A percentile compares a stretch with the other conserved stretches of the same genome.
Conservation (phyloP, 1,140 invertebrate species). For the Paraescarpia echinospica region DNA sequence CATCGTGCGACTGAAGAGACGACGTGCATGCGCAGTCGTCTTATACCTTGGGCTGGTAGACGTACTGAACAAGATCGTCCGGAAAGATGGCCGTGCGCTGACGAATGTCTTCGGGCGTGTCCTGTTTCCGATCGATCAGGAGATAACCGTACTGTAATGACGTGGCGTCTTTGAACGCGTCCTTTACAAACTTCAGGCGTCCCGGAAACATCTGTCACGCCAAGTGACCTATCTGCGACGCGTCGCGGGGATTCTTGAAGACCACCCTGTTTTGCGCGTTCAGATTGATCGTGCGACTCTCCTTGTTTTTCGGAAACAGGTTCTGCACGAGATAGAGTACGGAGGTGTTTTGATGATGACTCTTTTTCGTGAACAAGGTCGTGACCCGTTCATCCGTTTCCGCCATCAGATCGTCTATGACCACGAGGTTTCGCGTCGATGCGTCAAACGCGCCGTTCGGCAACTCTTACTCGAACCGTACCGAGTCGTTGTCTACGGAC, state of each 20-base stretch:
- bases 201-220: not conserved
- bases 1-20: no score
- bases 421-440: not conserved
- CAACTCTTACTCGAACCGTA: not conserved
- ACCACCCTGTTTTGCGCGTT: not conserved
- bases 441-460: not conserved
- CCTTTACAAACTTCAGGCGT: not conserved
- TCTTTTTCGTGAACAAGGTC: not conserved
- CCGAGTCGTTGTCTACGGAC: no score
- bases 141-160: not conserved
- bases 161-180: not conserved
- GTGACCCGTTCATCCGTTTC: not conserved
- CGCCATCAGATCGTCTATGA: slow-evolving; percentile 9
- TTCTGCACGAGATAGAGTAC: not conserved
- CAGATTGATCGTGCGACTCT: not conserved
- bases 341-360: not conserved
- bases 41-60: no score
- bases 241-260: slow-evolving; percentile 6
- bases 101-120: not conserved
- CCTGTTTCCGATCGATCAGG: not conserved
- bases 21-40: no score
- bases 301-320: slow-evolving; percentile 9
- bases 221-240: not conserved
- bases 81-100: not conserved
- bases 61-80: not conserved